Base-by-base conservation (phyloP, 1,140 invertebrate species). In the Eciton burchellii region DNA sequence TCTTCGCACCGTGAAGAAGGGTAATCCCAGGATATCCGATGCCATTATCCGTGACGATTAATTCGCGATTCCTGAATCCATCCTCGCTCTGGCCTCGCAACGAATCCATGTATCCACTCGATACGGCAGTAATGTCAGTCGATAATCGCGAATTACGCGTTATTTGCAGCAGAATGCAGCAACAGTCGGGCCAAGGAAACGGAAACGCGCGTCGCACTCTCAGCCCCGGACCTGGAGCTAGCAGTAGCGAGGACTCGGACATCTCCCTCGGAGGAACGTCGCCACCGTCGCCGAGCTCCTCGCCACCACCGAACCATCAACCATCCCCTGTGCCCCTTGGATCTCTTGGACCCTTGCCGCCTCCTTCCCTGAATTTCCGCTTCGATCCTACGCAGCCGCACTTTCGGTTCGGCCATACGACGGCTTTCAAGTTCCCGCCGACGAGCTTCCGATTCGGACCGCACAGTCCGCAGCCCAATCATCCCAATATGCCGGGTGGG, bases 231-330 rank as follows among this genome's bases (percentile, higher is more conserved):
- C 90, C 93, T 0, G 93, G 93, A 0, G 91, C 89, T 3, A 92
- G 91, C 70, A 93, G 94, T 70, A 91, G 92, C 24, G 93, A 94
- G 29, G 93, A 94, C 26, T 94, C 93, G 19, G 93, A 94, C 47
- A 94, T 94, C 60, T 94, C 93, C 12, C 81, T 94, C 8, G 93
- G 93, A 3, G 92, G 93, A 24, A 93, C 92, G n/a, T 94, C 93
- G 14, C 92, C 93, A 3, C 90, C 92, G 12, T 94, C 93, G 5
- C 93, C 93, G 1, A 92, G 90, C 72, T 92, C 92, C 8, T 92
- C 93, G 6, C 93, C 93, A n/a, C 92, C 92, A 12, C 84, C 92
- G 26, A 90, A 90, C 14, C 91, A 92, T 59, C 93, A 93, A 70
- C 92, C 92, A 1, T 93, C 92, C 54, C 90, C 92, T 29, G 91